Evolutionary conservation across 2,797 vertebrate species (phyloP), one percentile per base, ranked within the genome.

Genomic region (Geotrypetes seraphini): DNA sequence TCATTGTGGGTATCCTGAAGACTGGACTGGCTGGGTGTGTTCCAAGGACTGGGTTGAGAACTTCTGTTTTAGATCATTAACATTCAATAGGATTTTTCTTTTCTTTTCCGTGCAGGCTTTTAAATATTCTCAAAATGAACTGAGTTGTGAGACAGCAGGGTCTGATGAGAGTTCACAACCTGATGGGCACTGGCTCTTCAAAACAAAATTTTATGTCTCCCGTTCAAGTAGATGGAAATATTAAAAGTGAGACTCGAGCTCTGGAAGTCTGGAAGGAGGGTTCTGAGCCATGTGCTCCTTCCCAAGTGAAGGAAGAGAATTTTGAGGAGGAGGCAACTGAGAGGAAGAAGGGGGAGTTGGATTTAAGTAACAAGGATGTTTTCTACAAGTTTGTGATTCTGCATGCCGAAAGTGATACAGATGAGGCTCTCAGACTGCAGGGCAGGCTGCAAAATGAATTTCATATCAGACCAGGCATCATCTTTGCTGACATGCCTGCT

Each of bases 321-420:
- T 16, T 28, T 25, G 8, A 5, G 12, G 28, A 6, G 3, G 1
- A 2, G 3, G 16, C 28, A 8, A 29, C 19, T 7, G 23, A 28
- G 5, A 51, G 35, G 3, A 33, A 44, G 2, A 25, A 10, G 3
- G 53, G 49, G 10, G 53, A 57, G n/a, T n/a, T 42, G 8, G 28
- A 19, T 16, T 19, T n/a, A 5, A n/a, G 12, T 10, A 6, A 3
- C 16, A 25, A 35, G 1, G 31, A 53, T 16, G 24, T 33, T 19
- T 75, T 63, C 42, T 58, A 20, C 32, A 67, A 47, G 12, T 75
- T 48, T 58, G 62, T 69, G 29, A 57, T 70, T 31, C 36, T 62
- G 19, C 28, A 28, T 2, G 28, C 63, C n/a, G 47, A 54, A 7
- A 26, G 16, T 5, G 53, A 75, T 39, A 35, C 19, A 8, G 15